Percentiles rank a stretch among this genome's conserved stretches.
phyloP scores from a whole-genome alignment of 2,797 vertebrate species.

The Choloepus didactylus region DNA sequence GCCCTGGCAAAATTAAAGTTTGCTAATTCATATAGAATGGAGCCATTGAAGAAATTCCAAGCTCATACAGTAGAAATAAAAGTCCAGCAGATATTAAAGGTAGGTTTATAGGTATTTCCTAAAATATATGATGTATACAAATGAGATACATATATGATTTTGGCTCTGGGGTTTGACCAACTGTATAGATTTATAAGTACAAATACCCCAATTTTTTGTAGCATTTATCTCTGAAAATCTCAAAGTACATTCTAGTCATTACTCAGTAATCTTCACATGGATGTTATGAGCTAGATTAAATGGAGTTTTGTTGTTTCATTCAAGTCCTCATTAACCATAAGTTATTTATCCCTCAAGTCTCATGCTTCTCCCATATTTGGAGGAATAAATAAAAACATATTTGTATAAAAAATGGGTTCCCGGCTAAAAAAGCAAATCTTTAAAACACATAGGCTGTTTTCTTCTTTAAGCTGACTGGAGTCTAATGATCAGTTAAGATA shows the following conservation, averaged over 20 bases:
- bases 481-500: background rate
- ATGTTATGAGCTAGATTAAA: background rate
- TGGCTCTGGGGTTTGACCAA: background rate
- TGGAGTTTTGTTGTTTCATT: background rate
- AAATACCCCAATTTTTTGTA: background rate
- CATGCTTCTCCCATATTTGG: background rate
- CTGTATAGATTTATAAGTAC: background rate
- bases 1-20: conserved; percentile 77
- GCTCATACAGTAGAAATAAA: conserved; percentile 81
- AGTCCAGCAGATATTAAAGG: conserved; percentile 84
- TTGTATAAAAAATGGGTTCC: background rate
- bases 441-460: background rate
- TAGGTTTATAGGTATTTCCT: conserved; percentile 70
- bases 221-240: background rate
- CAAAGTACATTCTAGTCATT: background rate
- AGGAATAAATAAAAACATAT: background rate
- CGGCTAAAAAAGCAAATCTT: background rate
- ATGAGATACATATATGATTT: background rate
- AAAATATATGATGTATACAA: background rate
- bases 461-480: background rate
- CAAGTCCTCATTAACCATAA: background rate
- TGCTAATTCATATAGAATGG: conserved; percentile 86
- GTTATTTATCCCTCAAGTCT: background rate
- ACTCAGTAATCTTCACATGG: background rate
- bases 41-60: conserved; percentile 82